Base-by-base conservation (phyloP, 2,113 vertebrate species). In the Scartelaos histophorus region DNA sequence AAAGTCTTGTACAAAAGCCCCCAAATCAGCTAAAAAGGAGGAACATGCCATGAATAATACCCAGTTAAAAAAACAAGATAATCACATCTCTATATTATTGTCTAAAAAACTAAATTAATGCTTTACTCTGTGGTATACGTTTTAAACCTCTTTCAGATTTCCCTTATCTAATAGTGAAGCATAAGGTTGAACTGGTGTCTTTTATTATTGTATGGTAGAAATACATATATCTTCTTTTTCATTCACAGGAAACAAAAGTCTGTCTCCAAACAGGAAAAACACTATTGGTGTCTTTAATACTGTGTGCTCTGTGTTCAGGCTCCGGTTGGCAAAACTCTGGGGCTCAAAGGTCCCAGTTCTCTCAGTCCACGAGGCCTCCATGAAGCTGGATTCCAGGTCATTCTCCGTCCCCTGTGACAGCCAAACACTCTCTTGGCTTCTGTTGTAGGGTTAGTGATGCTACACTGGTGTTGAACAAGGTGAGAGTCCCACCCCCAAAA, bases 101-200 rank as follows among this genome's bases (percentile, higher is more conserved):
- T 85, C 85, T 90, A 87, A 95, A 95, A 96, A 97, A 96, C 94
- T 95, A 97, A 96, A 96, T 93, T 77, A 93, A 95, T 88, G 89
- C 94, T 88, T 84, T 78, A 87, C 45, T 87, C 86, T 86, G 82
- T 88, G 81, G 85, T 88, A 76, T 83, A 88, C 89, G 93, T 93
- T 93, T 86, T 86, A 92, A 94, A 94, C 93, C 93, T 92, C 91
- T 91, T 89, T 92, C 74, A 74, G 76, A 87, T 88, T 90, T 90
- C 91, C 92, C 91, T 94, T 92, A 92, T 94, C 92, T 92, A 92
- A 90, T 81, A 54, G 93, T 94, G 93, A 94, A 92, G 89, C 88
- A 77, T 93, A 95, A 92, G 91, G 91, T 90, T 80, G 75, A 89
- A 89, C 81, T 83, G 80, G 93, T 92, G 93, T 92, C 92, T 94